phyloP scores from a whole-genome alignment of 1,140 invertebrate genomes.

The Euura lappo region DNA sequence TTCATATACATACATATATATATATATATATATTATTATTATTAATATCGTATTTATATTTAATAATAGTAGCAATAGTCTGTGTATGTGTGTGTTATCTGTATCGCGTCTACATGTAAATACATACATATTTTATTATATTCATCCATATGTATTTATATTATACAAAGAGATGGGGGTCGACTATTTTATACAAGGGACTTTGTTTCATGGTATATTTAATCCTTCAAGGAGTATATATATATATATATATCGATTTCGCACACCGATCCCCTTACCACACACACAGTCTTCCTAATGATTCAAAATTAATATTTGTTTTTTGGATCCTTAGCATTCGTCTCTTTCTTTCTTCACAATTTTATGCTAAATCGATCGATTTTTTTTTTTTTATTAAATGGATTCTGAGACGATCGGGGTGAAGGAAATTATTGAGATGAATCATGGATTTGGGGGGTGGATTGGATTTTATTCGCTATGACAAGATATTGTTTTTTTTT shows the following conservation, averaged over 20 bases:
- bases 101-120: not conserved
- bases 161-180: not conserved
- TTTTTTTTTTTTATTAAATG: too few species aligned
- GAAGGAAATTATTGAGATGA: too few species aligned
- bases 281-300: constrained; percentile 15
- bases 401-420: too few species aligned
- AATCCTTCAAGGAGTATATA: too few species aligned
- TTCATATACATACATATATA: constrained; percentile 31
- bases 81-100: not conserved
- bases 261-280: too few species aligned
- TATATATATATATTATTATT: constrained; percentile 26
- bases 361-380: not conserved
- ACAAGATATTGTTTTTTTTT: not conserved
- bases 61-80: constrained; percentile 11
- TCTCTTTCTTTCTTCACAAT: not conserved
- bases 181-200: not conserved
- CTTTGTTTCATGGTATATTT: too few species aligned
- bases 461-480: not conserved
- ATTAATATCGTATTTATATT: constrained; percentile 24
- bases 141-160: not conserved
- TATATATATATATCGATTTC: too few species aligned
- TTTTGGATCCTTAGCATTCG: constrained; percentile 8
- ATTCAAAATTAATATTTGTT: constrained; percentile 11
- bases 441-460: too few species aligned
- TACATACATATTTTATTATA: not conserved